A percentile compares a stretch with the other conserved stretches of the same genome.
Evolutionary conservation across 2,888 invertebrate species (phyloP).

Genomic region (Parascotia fuliginaria): DNA sequence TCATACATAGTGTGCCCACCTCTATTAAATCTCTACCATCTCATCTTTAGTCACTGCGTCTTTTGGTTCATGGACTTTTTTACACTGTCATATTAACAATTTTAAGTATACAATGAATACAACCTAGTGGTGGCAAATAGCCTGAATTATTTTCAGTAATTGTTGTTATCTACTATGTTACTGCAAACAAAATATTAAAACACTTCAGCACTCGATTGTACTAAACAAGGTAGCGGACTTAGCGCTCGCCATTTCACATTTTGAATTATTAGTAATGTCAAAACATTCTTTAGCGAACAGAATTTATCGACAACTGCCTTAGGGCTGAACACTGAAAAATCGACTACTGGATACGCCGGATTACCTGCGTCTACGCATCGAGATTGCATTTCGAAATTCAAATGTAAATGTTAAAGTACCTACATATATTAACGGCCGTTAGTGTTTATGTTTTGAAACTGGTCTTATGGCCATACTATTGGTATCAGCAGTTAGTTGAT

Average conservation of each 20-base stretch:
- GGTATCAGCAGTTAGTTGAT: slow-evolving; percentile 1
- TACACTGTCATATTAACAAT: no score
- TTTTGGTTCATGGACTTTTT: no score
- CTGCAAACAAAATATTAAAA: background rate
- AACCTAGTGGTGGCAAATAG: no score
- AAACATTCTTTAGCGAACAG: slow-evolving; percentile 50
- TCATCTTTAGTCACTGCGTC: no score
- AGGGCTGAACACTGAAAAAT: slow-evolving; percentile 54
- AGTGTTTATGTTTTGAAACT: slow-evolving; percentile 10
- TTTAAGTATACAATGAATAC: no score
- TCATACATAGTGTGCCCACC: no score
- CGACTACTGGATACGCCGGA: slow-evolving; percentile 40
- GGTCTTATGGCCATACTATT: slow-evolving; percentile 1
- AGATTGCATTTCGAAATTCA: slow-evolving; percentile 43
- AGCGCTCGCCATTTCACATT: slow-evolving; percentile 43
- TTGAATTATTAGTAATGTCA: slow-evolving; percentile 55
- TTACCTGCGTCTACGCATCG: slow-evolving; percentile 22
- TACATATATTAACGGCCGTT: slow-evolving; percentile 39
- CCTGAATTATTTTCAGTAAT: no score
- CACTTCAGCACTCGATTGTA: slow-evolving; percentile 30
- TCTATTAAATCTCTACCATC: no score
- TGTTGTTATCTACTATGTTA: no score
- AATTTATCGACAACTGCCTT: slow-evolving; percentile 52
- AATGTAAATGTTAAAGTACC: slow-evolving; percentile 25
- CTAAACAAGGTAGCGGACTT: slow-evolving; percentile 41